phyloP scores from a whole-genome alignment of 2,888 invertebrate species.

The Cerastoderma edule region DNA sequence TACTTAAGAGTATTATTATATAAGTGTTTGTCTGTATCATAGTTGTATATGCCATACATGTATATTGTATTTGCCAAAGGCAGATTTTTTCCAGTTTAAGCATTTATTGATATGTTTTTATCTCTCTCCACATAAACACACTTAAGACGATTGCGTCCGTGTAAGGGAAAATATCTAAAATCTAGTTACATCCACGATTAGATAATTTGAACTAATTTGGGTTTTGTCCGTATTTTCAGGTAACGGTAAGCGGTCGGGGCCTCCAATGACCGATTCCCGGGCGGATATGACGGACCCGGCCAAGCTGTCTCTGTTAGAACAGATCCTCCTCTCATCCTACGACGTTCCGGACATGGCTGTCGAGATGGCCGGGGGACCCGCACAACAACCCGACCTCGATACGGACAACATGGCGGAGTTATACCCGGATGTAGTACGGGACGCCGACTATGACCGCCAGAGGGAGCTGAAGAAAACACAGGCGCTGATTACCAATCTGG shows the following conservation, averaged over 20 bases:
- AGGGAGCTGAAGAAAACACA: slow-evolving; percentile 35
- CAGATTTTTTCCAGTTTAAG: too few species aligned
- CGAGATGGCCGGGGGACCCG: slow-evolving; percentile 6
- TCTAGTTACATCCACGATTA: too few species aligned
- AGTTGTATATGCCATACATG: too few species aligned
- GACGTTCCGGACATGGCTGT: not conserved
- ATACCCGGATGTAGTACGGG: slow-evolving; percentile 38
- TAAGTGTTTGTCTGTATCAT: too few species aligned
- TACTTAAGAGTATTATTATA: too few species aligned
- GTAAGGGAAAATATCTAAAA: too few species aligned
- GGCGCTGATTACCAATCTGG: slow-evolving; percentile 32
- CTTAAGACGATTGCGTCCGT: too few species aligned
- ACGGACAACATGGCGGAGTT: slow-evolving; percentile 25
- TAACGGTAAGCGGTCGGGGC: slow-evolving; percentile 48
- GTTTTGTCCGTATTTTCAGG: slow-evolving; percentile 50
- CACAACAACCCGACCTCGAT: slow-evolving; percentile 4
- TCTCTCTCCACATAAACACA: too few species aligned
- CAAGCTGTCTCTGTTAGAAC: slow-evolving; percentile 12
- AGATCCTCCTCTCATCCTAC: slow-evolving; percentile 6
- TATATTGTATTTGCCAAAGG: too few species aligned
- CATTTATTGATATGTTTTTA: too few species aligned
- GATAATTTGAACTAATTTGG: too few species aligned
- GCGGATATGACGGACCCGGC: slow-evolving; percentile 4
- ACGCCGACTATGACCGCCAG: slow-evolving; percentile 27
- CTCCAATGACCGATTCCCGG: slow-evolving; percentile 22